A percentile compares a stretch with the other conserved stretches of the same genome.
Conservation (phyloP, 2,888 invertebrate genomes). For the Diarsia dahlii region DNA sequence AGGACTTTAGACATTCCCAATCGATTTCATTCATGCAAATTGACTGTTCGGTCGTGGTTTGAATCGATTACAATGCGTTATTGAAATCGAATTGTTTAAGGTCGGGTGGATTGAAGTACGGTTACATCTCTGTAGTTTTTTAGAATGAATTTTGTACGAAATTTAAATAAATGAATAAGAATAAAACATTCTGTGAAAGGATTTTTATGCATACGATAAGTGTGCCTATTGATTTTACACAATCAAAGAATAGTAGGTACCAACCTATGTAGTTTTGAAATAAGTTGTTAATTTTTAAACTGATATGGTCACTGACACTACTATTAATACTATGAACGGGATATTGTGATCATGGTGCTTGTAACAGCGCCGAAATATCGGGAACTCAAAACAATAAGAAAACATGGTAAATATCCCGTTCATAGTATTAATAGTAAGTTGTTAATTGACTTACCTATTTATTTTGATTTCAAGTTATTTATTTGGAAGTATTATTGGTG, state of each 20-base stretch:
- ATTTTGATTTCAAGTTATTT: not conserved
- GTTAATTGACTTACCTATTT: not conserved
- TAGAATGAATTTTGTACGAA: conserved; percentile 25
- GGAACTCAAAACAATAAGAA: too few species aligned
- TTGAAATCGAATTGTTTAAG: conserved; percentile 58
- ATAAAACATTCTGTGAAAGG: not conserved
- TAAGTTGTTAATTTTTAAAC: too few species aligned
- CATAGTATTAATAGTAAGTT: too few species aligned
- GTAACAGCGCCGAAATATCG: too few species aligned
- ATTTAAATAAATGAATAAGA: conserved; percentile 16
- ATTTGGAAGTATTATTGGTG: not conserved
- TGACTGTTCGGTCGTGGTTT: conserved; percentile 55
- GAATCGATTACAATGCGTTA: conserved; percentile 61
- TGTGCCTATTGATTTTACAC: too few species aligned
- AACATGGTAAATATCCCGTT: too few species aligned
- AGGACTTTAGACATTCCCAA: conserved; percentile 57
- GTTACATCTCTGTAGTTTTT: conserved; percentile 36
- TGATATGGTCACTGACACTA: too few species aligned
- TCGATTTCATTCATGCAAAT: conserved; percentile 60
- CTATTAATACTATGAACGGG: too few species aligned
- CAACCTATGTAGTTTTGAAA: not conserved
- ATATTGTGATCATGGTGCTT: too few species aligned
- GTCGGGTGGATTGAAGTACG: conserved; percentile 38
- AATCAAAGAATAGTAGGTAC: not conserved
- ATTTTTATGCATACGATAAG: not conserved